A percentile compares a stretch with the other conserved stretches of the same genome.
phyloP scores from a whole-genome alignment of 2,888 invertebrate species.

The Fragum sueziense region DNA sequence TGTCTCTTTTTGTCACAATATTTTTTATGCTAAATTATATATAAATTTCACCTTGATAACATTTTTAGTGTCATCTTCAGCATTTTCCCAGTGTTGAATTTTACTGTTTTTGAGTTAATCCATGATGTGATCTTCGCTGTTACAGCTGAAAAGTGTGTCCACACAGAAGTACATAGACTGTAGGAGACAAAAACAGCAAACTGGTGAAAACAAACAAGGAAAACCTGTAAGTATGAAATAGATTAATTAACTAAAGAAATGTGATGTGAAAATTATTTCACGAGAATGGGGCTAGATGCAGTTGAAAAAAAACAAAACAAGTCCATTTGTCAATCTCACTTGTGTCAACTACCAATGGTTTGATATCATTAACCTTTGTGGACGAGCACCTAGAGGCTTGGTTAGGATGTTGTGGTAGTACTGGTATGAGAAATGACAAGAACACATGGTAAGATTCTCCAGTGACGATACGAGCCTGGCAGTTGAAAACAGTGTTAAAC shows the following conservation, averaged over 20 bases:
- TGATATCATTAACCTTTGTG: no score
- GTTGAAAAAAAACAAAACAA: neutral
- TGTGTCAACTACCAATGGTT: neutral
- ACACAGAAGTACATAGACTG: slow-evolving; percentile 2
- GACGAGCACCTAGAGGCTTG: neutral
- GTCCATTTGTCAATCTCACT: neutral
- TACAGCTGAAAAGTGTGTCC: slow-evolving; percentile 8
- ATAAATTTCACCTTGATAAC: no score
- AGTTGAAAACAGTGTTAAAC: no score
- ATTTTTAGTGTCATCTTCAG: no score
- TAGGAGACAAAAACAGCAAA: neutral
- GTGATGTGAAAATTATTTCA: no score
- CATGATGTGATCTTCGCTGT: no score
- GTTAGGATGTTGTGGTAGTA: neutral
- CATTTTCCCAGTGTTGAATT: no score
- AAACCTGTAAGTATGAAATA: neutral
- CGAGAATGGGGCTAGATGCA: neutral
- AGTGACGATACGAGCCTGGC: neutral
- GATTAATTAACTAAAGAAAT: no score
- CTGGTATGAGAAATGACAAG: no score
- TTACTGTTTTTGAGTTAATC: no score
- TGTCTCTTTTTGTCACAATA: no score
- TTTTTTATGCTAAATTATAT: no score
- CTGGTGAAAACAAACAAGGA: neutral
- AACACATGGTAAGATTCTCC: neutral